Conservation (phyloP, 2,888 invertebrate species). For the Hydrotaea diabolus region DNA sequence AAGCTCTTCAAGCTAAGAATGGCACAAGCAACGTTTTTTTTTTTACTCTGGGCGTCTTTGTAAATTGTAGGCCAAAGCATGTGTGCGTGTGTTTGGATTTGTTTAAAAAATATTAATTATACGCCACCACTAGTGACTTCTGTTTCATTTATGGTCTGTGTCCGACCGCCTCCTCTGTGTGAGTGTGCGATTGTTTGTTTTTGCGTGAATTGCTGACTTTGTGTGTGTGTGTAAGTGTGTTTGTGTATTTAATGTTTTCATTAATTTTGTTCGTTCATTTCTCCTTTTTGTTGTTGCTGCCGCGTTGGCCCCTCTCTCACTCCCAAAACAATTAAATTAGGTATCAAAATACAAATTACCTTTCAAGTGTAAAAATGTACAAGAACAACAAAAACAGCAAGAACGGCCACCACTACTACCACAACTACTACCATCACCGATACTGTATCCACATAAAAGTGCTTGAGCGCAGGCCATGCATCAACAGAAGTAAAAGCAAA, state of each 20-base stretch:
- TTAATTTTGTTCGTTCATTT: conserved; percentile 23
- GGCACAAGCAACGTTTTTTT: too few species aligned
- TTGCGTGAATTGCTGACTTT: not conserved
- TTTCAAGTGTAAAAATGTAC: conserved; percentile 36
- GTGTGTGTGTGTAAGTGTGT: too few species aligned
- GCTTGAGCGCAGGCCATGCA: not conserved
- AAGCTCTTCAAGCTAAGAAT: too few species aligned
- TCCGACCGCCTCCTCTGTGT: not conserved
- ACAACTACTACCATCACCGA: not conserved
- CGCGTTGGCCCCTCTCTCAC: not conserved
- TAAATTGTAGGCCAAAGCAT: too few species aligned
- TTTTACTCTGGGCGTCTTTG: too few species aligned
- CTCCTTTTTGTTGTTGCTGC: not conserved
- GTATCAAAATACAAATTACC: conserved; percentile 41
- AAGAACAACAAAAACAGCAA: not conserved
- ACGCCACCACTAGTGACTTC: conserved; percentile 30
- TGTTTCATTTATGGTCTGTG: conserved; percentile 14
- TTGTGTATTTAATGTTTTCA: conserved; percentile 6
- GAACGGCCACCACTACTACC: too few species aligned
- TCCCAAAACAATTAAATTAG: conserved; percentile 42
- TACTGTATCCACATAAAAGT: not conserved
- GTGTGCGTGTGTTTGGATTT: not conserved
- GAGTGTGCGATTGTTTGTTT: not conserved
- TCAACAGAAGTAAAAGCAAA: not conserved
- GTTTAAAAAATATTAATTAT: conserved; percentile 22